Base-by-base conservation (phyloP, 1,140 invertebrate species). In the Zaprionus kolodkinae region DNA sequence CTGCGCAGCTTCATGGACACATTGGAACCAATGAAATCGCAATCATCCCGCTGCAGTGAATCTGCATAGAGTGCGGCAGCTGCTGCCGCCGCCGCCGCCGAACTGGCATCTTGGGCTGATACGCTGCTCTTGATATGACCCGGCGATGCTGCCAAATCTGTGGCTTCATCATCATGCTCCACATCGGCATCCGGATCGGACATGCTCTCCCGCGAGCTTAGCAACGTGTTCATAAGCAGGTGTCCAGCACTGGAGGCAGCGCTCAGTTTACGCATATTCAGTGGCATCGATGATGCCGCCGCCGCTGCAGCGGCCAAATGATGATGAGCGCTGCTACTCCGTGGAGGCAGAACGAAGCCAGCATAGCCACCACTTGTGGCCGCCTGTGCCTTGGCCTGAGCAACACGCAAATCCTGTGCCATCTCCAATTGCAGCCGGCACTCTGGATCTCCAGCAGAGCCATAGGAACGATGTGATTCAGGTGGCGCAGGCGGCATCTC, bases 1-100 rank as follows among this genome's bases (percentile, higher is more conserved):
- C 90, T 86, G 6, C 93, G 79, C 33, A 93, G 73, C 56, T 93
- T 93, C 36, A 92, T 71, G 2, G 93, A 91, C 21, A 93, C 91
- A 76, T 92, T 93, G 72, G 90, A 93, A 0, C 93, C 93, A 5
- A 93, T 76, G 35, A 92, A 92, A 48, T 92, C 91, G 54, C 85
- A 92, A 36, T 92, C 91, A 25, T 92, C 91, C 0, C 86, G 74
- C 38, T 40, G 38, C 0, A 45, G 76, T 79, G 30, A 92, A 64
- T 92, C 91, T 12, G 88, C 79, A n/a, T 92, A 92, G 25, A 91
- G 62, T 0, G 91, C 91, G 0, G 91, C 87, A 0, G 86, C 90
- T 1, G 91, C 84, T 0, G 83, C 76, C 11, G 83, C 76, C 11
- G 27, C 27, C 3, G 81, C 84, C 21, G 84, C 76, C 2, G 84